Evolutionary conservation across 2,113 vertebrate genomes (phyloP), one percentile per base, ranked within the genome.

Genomic region (Chascanopsetta lugubris): DNA sequence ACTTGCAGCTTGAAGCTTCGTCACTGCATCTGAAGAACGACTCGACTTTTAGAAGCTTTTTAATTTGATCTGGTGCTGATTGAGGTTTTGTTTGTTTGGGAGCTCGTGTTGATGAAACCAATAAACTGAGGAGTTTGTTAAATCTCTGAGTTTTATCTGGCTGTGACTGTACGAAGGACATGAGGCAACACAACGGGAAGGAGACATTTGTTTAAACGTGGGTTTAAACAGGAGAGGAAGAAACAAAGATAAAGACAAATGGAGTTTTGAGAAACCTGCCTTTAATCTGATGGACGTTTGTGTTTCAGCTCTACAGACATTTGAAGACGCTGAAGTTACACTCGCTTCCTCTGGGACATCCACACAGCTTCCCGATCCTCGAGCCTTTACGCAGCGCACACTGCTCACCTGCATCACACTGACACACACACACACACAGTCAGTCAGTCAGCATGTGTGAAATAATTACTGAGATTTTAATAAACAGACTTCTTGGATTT

Each of bases 331-430:
- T 61, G 46, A 92, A 86, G 83, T 93, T 86, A 66, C 94, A 94
- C 32, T 76, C 6, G 10, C 90, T 91, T 62, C 92, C 89, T 8
- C 57, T 61, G 34, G 93, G 92, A 85, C 94, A 94, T 69, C 82
- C 91, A 67, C 94, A 95, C 48, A 91, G 83, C 21, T 85, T 93
- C 62, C 94, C 93, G 8, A 94, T 84, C 15, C 93, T 88, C 0
- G 94, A 74, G 0, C 93, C 94, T 50, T 89, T 93, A 32, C 93
- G 83, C 15, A 94, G 77, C 0, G 92, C 94, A 12, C 94, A 95
- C 48, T 88, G 82, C 55, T 94, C 86, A 1, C 93, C 48, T 3
- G 79, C 86, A 25, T 85, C 65, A 62, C 94, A 95, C 94, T 95
- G 55, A 49, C 32, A 72, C 5, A 65, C 43, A 57, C 5, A 54